Base-by-base conservation (phyloP, 2,888 invertebrate genomes). In the Lasioglossum oenotherae region DNA sequence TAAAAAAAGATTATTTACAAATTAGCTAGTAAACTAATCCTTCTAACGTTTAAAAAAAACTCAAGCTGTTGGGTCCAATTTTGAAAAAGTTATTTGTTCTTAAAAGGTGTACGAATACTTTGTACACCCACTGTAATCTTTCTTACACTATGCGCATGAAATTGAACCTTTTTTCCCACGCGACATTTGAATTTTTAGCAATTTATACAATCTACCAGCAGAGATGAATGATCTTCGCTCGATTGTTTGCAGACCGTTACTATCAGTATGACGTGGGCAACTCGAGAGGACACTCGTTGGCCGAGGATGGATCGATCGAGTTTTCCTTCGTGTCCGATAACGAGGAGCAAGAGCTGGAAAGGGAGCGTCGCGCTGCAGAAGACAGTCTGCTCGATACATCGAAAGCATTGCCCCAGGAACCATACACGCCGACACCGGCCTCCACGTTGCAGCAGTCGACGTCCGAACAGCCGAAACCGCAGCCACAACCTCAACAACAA, bases 191-290 rank as follows among this genome's bases (percentile, higher is more conserved):
- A 44, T 10, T 41, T 10, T 41, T 10, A 10, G 10, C 10, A 41
- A 41, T 41, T 10, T 10, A 41, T 41, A 41, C 6, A 19, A 53
- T 53, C 23, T 8, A 14, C 4, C 27, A 27, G 12, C 3, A 27
- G 27, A 27, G 14, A 27, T 14, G 12, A 64, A 64, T 64, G 16
- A n/a, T 64, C 6, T 64, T 67, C 35, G 67, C 35, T 67, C 35
- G 67, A 67, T 38, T 73, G 8, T 23, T 92, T 90, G 0, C 90
- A 93, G 93, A 90, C 81, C 75, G 53, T 5, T 86, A 89, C 31
- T 87, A 69, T 19, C 35, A 88, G 78, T 91, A 92, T 72, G 85
- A 88, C 19, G 88, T 92, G 75, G 85, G 74, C 2, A 75, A 75
- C 2, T 80, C 84, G 60, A 75, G 60, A n/a, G 78, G 80, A 23